Evolutionary conservation across 2,888 invertebrate species (phyloP).

Genomic region (Hydrotaea diabolus): DNA sequence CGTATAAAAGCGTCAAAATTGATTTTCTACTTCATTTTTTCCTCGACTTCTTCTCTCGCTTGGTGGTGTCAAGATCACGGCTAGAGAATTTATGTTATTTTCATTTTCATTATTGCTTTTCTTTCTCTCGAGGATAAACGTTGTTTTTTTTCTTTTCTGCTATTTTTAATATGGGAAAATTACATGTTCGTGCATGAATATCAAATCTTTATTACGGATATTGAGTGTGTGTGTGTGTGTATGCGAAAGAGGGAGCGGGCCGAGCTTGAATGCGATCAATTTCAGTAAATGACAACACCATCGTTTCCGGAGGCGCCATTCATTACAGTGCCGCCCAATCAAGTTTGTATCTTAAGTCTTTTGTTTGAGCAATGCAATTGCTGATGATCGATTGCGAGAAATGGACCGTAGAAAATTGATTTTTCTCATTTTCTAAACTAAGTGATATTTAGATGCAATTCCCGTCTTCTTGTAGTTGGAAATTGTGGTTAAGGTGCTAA

Average conservation of each 20-base stretch:
- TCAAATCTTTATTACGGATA: slow-evolving; percentile 9
- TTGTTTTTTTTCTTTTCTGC: not conserved
- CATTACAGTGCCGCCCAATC: not conserved
- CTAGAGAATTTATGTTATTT: slow-evolving; percentile 61
- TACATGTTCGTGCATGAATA: not conserved
- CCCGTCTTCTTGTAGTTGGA: not conserved
- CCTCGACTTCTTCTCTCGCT: slow-evolving; percentile 24
- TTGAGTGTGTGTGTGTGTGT: no score
- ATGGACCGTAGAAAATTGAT: no score
- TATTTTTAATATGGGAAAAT: slow-evolving; percentile 23
- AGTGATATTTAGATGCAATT: not conserved
- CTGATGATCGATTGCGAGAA: no score
- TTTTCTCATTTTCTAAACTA: not conserved
- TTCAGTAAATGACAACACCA: slow-evolving; percentile 1
- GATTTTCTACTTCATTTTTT: slow-evolving; percentile 50
- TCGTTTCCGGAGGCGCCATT: slow-evolving; percentile 31
- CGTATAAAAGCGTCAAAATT: slow-evolving; percentile 57
- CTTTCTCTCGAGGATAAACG: not conserved
- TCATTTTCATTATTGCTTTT: slow-evolving; percentile 31
- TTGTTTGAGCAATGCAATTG: not conserved
- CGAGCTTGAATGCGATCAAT: not conserved
- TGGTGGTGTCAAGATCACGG: slow-evolving; percentile 59
- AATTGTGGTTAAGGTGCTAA: not conserved
- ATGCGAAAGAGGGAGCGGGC: no score
- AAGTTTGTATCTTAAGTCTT: slow-evolving; percentile 14